Percentiles rank a stretch among this genome's conserved stretches.
Conservation (phyloP, 2,888 invertebrate genomes). For the Drosophila siamana region DNA sequence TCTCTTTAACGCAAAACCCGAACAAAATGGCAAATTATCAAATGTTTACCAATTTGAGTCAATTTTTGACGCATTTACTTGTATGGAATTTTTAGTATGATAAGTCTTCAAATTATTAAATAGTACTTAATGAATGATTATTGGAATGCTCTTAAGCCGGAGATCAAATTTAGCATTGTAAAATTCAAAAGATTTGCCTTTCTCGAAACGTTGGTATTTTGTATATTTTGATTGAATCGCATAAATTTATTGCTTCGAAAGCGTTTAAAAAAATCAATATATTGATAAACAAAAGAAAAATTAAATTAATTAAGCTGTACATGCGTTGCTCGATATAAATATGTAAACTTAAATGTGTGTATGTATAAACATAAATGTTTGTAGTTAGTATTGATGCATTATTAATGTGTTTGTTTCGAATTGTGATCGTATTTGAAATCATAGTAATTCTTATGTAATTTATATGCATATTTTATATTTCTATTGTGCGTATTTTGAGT, state of each 20-base stretch:
- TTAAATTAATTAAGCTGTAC: constrained; percentile 50
- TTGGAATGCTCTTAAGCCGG: constrained; percentile 42
- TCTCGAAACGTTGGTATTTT: constrained; percentile 69
- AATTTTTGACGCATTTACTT: constrained; percentile 85
- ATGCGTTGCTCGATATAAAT: constrained; percentile 45
- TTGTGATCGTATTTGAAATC: constrained; percentile 71
- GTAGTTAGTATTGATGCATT: constrained; percentile 60
- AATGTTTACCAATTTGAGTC: constrained; percentile 76
- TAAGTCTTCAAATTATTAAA: constrained; percentile 60
- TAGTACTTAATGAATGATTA: constrained; percentile 56
- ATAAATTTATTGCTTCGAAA: constrained; percentile 74
- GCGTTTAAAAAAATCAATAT: constrained; percentile 54
- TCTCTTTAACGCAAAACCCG: constrained; percentile 35
- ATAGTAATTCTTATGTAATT: constrained; percentile 52
- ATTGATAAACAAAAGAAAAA: constrained; percentile 4
- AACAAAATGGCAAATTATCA: constrained; percentile 54
- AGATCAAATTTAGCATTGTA: constrained; percentile 72
- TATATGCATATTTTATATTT: constrained; percentile 62
- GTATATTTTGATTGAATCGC: constrained; percentile 76
- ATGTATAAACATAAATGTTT: constrained; percentile 54
- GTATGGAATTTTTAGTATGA: constrained; percentile 60
- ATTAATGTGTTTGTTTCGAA: constrained; percentile 63
- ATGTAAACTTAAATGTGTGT: constrained; percentile 30
- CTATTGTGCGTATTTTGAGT: constrained; percentile 70
- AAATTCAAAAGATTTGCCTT: constrained; percentile 72